phyloP scores from a whole-genome alignment of 2,113 vertebrate species.

The Anolis carolinensis region DNA sequence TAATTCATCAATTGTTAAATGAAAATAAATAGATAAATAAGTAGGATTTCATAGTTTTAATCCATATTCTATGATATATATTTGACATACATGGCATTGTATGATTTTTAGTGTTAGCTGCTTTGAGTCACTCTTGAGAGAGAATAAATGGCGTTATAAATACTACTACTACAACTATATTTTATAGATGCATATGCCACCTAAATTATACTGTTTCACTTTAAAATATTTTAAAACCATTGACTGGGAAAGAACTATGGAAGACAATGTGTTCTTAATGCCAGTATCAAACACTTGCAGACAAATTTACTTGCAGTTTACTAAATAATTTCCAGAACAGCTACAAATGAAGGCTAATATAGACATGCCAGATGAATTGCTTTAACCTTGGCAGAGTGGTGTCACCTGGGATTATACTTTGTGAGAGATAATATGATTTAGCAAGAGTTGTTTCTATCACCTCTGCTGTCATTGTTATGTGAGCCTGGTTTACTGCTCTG shows the following conservation, averaged over 20 bases:
- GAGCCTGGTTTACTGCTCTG: not conserved
- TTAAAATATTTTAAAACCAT: conserved; percentile 25
- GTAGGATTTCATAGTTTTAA: too few relatives aligned
- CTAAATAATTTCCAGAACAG: not conserved
- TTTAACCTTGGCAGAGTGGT: conserved; percentile 37
- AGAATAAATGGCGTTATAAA: too few relatives aligned
- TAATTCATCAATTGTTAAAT: too few relatives aligned
- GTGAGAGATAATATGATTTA: fast-evolving
- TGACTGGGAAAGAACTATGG: not conserved
- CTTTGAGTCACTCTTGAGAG: too few relatives aligned
- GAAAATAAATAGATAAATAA: too few relatives aligned
- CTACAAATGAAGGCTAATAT: not conserved
- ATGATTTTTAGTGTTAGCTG: too few relatives aligned
- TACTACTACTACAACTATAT: too few relatives aligned
- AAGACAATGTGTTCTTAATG: not conserved
- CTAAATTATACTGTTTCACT: not conserved
- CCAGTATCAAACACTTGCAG: not conserved
- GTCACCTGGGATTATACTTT: conserved; percentile 25
- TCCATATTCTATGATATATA: not conserved
- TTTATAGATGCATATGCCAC: not conserved
- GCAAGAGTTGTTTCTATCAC: conserved; percentile 12
- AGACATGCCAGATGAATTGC: fast-evolving
- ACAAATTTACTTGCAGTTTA: not conserved
- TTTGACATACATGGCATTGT: too few relatives aligned
- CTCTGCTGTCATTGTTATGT: fast-evolving